phyloP scores from a whole-genome alignment of 1,140 invertebrate genomes.

The Drosophila lowei region DNA sequence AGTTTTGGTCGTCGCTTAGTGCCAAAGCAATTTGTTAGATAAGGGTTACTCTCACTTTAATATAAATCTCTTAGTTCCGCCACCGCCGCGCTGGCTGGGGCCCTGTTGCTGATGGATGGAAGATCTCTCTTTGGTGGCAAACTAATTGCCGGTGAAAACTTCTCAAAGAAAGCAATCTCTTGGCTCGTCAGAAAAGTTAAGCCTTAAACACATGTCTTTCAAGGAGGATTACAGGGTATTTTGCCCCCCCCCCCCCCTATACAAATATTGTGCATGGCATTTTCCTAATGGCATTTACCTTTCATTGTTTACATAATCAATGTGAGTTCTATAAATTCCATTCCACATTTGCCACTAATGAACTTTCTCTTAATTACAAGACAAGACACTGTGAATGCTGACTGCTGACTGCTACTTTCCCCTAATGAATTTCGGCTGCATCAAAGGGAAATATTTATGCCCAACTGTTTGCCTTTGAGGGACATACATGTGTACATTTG shows the following conservation, averaged over 20 bases:
- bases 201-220: no score
- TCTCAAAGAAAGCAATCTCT: no score
- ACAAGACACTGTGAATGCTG: background rate
- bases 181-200: no score
- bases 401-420: background rate
- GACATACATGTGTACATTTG: slow-evolving; percentile 12
- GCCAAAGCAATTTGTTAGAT: slow-evolving; percentile 52
- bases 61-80: slow-evolving; percentile 19
- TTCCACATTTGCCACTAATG: slow-evolving; percentile 17
- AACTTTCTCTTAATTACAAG: slow-evolving; percentile 27
- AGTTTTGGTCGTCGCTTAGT: slow-evolving; percentile 53
- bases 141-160: slow-evolving; percentile 19
- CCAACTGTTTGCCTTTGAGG: slow-evolving; percentile 3
- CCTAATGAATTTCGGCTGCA: slow-evolving; percentile 22
- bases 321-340: slow-evolving; percentile 6
- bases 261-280: background rate
- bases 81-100: background rate
- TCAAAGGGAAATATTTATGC: slow-evolving; percentile 16
- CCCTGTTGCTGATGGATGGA: no score
- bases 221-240: no score
- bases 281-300: slow-evolving; percentile 12
- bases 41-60: slow-evolving; percentile 32
- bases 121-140: background rate
- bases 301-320: slow-evolving; percentile 20
- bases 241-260: no score